These are phyloP conservation scores for Muschampia plurimacula DNA, from an alignment of 2,888 invertebrate species.

Conservation along the genomic window DNA sequence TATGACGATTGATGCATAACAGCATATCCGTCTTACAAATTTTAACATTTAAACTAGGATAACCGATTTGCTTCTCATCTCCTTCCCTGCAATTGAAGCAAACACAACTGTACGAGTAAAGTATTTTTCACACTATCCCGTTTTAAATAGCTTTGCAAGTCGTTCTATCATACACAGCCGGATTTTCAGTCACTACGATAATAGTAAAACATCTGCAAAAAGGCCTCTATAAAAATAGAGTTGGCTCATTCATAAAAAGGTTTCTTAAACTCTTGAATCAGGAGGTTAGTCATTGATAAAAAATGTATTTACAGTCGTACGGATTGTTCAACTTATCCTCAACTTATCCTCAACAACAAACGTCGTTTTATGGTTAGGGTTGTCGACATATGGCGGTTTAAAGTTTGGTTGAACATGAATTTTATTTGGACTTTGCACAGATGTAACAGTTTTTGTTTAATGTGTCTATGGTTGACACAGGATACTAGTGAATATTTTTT, in stretches of 20 bases:
- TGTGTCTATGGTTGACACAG: no score
- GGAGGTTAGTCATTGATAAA: slow-evolving; percentile 13
- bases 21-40: no score
- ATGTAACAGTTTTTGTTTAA: background rate
- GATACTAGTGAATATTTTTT: no score
- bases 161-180: background rate
- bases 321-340: slow-evolving; percentile 14
- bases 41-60: no score
- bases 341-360: slow-evolving; percentile 14
- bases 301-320: slow-evolving; percentile 16
- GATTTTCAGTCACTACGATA: background rate
- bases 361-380: slow-evolving; percentile 13
- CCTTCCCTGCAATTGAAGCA: background rate
- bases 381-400: background rate
- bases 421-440: background rate
- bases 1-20: background rate
- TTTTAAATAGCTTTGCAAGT: background rate
- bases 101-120: background rate
- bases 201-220: slow-evolving; percentile 6
- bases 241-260: slow-evolving; percentile 22
- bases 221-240: slow-evolving; percentile 20
- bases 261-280: slow-evolving; percentile 10
- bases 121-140: background rate
- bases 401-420: background rate
- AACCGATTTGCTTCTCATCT: no score